These are phyloP conservation scores for Tipula vernalis DNA, from an alignment of 2,888 invertebrate genomes.

Conservation along the genomic window DNA sequence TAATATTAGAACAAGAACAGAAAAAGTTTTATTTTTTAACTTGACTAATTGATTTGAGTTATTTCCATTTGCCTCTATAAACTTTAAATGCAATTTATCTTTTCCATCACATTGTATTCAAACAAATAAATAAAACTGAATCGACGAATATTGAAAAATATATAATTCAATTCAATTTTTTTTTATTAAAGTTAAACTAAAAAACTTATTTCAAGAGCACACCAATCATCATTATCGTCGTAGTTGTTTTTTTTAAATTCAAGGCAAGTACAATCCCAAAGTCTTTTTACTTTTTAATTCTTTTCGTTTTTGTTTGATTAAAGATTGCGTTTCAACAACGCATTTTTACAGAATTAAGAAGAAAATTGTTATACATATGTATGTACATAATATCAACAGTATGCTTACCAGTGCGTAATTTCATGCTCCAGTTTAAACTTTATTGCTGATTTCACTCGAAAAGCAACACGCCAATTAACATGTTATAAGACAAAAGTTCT, in stretches of 20 bases:
- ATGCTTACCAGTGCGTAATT: background rate
- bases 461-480: background rate
- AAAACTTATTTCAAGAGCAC: background rate
- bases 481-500: background rate
- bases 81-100: slow-evolving; percentile 7
- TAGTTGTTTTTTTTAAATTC: background rate
- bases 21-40: background rate
- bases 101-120: slow-evolving; percentile 7
- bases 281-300: slow-evolving; percentile 6
- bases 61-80: background rate
- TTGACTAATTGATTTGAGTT: background rate
- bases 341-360: background rate
- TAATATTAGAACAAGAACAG: background rate
- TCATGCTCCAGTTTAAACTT: background rate
- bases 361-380: background rate
- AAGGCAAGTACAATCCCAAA: background rate
- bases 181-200: background rate
- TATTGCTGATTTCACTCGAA: background rate
- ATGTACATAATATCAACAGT: background rate
- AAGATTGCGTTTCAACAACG: slow-evolving; percentile 5
- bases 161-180: slow-evolving; percentile 7
- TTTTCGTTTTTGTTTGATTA: background rate
- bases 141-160: background rate
- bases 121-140: background rate
- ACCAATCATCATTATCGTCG: slow-evolving; percentile 6